Evolutionary conservation across 1,140 invertebrate species (phyloP), one percentile per base, ranked within the genome.

Genomic region (Euura saliciscinereae): DNA sequence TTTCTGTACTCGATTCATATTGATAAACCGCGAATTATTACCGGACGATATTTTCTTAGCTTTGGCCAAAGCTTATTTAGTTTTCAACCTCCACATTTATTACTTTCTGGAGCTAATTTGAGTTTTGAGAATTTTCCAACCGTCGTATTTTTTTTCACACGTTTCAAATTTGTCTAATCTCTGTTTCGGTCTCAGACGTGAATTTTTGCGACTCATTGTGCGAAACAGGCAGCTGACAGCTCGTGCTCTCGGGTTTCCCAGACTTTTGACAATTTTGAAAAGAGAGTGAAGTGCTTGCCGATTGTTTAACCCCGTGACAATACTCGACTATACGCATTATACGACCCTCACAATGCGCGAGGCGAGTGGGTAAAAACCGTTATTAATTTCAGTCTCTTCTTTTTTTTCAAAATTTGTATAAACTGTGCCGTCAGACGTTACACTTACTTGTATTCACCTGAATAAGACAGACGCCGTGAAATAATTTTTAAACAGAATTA

Each of bases 1-100:
- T 59, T 59, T 59, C 51, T 59, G 51, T 59, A n/a, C 51, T 59
- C 51, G 51, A 59, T 59, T 59, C 51, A 11, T 59, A n/a, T 59
- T 59, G 51, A 11, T 4, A 0, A 59, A 28, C 28, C 28, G 28
- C 28, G 28, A 28, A 28, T 28, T 28, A 28, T 28, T 28, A 28
- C 28, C 28, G 28, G 28, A 28, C 28, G 0, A 28, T 28, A 28
- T 28, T 28, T 28, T 28, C 28, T 28, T 28, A 28, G 28, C 28
- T 28, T 28, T 28, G 28, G 28, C n/a, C n/a, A n/a, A n/a, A n/a
- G n/a, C 28, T 28, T 28, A 28, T 28, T 28, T 28, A 28, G 28
- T 28, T 28, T 28, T 28, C 28, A 28, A 28, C 28, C 28, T 28
- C 28, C 28, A 28, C 28, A 28, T 28, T 28, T 28, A 28, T 28